Evolutionary conservation across 2,113 vertebrate genomes (phyloP), one percentile per base, ranked within the genome.

Genomic region (Tetrao urogallus): DNA sequence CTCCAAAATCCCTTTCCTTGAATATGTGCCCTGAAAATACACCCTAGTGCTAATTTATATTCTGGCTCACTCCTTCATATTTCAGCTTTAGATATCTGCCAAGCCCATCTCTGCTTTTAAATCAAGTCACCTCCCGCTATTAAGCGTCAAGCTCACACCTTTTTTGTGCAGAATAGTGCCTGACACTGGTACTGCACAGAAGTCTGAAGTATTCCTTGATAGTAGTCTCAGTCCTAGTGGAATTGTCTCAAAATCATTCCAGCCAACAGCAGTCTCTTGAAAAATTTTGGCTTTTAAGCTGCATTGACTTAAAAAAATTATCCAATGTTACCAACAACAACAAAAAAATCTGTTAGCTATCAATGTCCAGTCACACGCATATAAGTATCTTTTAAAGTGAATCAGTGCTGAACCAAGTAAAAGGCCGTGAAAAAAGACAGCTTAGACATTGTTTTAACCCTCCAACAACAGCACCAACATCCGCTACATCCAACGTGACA

Each of bases 371-470:
- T 45, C 56, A 65, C 28, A 12, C 43, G 16, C 57, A 57, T 17
- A 18, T 15, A 67, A 79, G 56, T 67, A 27, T 57, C 40, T 82
- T 91, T 75, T 47, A 73, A 88, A 82, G 13, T 38, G 30, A 81
- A 67, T 42, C 0, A 0, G 30, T 0, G 0, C 32, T 50, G 36
- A 67, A 72, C 21, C 25, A 60, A 81, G 77, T 22, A 65, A 60
- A 66, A 43, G 82, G 19, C 54, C 63, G 24, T 0, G 3, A n/a
- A 89, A 64, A 79, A 10, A 40, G 36, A 86, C 36, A 75, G 16
- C 57, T 69, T 24, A 67, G 27, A 48, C 0, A 0, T 56, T 34
- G 45, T 32, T 57, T 69, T 70, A 63, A 82, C 38, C 25, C 75
- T 71, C 38, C 64, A 92, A 72, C 43, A 85, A 34, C 0, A 69